phyloP scores from a whole-genome alignment of 2,888 invertebrate species.

The Maniola hyperantus region DNA sequence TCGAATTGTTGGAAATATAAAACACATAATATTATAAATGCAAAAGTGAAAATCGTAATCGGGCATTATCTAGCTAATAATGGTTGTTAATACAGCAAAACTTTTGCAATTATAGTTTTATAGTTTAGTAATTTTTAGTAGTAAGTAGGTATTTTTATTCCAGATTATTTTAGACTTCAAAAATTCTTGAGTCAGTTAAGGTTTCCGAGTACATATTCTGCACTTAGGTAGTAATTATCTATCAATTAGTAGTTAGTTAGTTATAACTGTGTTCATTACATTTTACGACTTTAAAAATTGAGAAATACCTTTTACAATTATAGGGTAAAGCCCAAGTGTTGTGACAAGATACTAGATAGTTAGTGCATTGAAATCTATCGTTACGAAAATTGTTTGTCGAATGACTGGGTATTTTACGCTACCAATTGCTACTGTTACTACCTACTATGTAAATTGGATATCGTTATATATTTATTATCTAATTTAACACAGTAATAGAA shows the following conservation, averaged over 20 bases:
- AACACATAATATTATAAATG: too few relatives aligned
- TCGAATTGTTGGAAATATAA: too few relatives aligned
- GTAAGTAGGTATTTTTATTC: too few relatives aligned
- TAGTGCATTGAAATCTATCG: conserved; percentile 18
- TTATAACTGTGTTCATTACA: background rate
- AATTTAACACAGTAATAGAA: background rate
- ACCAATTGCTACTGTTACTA: conserved; percentile 18
- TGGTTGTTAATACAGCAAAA: too few relatives aligned
- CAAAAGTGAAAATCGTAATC: too few relatives aligned
- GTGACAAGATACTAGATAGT: conserved; percentile 17
- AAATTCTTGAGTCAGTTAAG: background rate
- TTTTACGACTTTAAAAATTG: conserved; percentile 21
- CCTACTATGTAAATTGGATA: background rate
- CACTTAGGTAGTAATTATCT: conserved; percentile 3
- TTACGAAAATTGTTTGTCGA: conserved; percentile 16
- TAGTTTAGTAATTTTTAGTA: too few relatives aligned
- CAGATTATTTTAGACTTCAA: background rate
- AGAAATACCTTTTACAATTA: conserved; percentile 27
- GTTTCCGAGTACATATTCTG: background rate
- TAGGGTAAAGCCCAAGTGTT: conserved; percentile 17
- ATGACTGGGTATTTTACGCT: conserved; percentile 13
- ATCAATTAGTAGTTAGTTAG: conserved; percentile 5
- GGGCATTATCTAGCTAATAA: too few relatives aligned
- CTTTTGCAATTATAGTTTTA: too few relatives aligned
- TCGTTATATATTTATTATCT: background rate